Base-by-base conservation (phyloP, 2,113 vertebrate genomes). In the Sisor rabdophorus region DNA sequence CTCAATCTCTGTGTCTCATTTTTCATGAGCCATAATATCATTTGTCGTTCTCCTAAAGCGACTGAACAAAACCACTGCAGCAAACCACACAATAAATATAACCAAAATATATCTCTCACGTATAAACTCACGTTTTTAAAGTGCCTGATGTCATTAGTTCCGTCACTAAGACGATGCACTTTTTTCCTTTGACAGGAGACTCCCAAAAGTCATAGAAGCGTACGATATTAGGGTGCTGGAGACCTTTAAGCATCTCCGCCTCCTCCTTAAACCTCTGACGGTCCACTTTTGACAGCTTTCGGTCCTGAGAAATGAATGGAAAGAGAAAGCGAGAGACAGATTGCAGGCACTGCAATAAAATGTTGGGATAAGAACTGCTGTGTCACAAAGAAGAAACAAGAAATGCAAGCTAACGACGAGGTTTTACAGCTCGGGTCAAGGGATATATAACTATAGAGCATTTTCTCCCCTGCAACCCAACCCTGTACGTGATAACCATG, bases 151-250 rank as follows among this genome's bases (percentile, higher is more conserved):
- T 99, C 97, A 99, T 99, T 36, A 99, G 87, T 87, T 99, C 97
- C 0, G 97, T 99, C 81, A 99, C 96, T 81, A 99, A 89, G 80
- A 99, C 96, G 0, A 98, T 98, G 75, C 95, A 99, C 48, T 95
- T 94, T 81, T 95, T 98, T 59, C 95, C 96, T 89, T 95, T 97
- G 13, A 94, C 89, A 3, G 93, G 94, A 61, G 95, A 98, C 81
- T 99, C 96, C 97, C 97, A 99, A 89, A 97, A 99, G 87, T 99
- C 97, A 22, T 98, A 99, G 87, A 98, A 99, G 11, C 97, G 93
- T 80, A 99, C 97, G 0, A 98, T 99, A 85, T 98, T 98, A 70
- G 96, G 96, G 80, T 99, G 97, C 86, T 99, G 97, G 17, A 99
- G 92, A 64, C 95, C 96, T 87, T 99, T 98, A 56, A 99, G 82